These are phyloP conservation scores for Hyalella azteca DNA, from an alignment of 2,888 invertebrate genomes.

Conservation along the genomic window DNA sequence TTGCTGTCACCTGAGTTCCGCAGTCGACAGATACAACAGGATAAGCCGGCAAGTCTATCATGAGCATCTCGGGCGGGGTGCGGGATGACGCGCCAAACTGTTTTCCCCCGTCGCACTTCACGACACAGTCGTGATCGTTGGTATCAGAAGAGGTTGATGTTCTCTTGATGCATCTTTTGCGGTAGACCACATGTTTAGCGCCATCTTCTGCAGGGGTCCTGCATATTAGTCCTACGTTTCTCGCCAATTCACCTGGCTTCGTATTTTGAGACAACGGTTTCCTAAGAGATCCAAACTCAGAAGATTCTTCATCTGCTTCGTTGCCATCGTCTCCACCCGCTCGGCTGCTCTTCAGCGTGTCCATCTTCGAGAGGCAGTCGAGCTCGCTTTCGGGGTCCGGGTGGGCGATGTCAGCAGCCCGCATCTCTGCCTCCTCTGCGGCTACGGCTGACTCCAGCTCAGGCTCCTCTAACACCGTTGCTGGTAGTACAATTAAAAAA, in stretches of 20 bases:
- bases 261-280: background rate
- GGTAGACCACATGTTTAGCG: constrained; percentile 61
- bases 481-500: constrained; percentile 38
- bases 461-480: constrained; percentile 56
- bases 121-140: background rate
- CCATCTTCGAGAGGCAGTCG: constrained; percentile 34
- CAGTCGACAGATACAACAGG: constrained; percentile 85
- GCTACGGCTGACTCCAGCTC: constrained; percentile 53
- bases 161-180: background rate
- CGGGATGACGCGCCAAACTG: constrained; percentile 67
- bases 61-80: constrained; percentile 72
- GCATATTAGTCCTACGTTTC: background rate
- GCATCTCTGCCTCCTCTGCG: constrained; percentile 42
- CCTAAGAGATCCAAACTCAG: constrained; percentile 5
- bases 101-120: background rate
- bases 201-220: background rate
- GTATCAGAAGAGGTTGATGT: constrained; percentile 11
- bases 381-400: constrained; percentile 38
- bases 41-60: constrained; percentile 79
- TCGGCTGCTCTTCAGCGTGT: constrained; percentile 1
- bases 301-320: constrained; percentile 43
- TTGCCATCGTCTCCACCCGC: constrained; percentile 27
- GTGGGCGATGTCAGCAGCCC: background rate
- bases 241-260: background rate
- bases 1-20: constrained; percentile 75